These are phyloP conservation scores for Anhinga rufa DNA, from an alignment of 2,113 vertebrate species.

Conservation along the genomic window DNA sequence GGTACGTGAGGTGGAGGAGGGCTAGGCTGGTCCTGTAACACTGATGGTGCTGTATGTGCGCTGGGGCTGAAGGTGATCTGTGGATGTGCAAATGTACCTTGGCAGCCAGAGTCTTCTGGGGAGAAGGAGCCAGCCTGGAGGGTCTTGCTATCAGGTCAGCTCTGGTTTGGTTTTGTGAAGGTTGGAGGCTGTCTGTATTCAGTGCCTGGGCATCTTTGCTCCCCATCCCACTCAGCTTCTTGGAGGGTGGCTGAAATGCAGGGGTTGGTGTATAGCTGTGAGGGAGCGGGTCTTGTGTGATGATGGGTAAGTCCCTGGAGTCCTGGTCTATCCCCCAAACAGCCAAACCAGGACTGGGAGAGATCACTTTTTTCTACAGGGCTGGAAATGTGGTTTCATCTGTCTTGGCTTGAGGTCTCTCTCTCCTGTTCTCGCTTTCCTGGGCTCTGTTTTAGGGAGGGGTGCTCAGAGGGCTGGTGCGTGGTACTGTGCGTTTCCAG, in stretches of 20 bases:
- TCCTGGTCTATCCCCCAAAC: not conserved
- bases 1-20: not conserved
- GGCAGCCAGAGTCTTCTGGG: not conserved
- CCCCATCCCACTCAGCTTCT: not conserved
- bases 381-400: not conserved
- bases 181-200: not conserved
- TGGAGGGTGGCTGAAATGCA: not conserved
- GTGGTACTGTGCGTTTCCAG: not conserved
- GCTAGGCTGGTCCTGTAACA: not conserved
- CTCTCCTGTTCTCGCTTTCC: not conserved
- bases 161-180: not conserved
- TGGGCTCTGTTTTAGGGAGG: not conserved
- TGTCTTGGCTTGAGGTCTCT: not conserved
- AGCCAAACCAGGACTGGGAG: not conserved
- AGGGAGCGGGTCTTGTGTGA: accelerated
- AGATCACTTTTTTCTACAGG: not conserved
- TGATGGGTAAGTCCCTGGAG: not conserved
- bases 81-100: not conserved
- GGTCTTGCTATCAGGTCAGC: not conserved
- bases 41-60: too few species aligned
- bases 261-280: not conserved
- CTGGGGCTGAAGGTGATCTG: not conserved
- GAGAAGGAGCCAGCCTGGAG: not conserved
- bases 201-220: not conserved
- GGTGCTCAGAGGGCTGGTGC: not conserved